These are phyloP conservation scores for Halisarca cf. caerulea DNA, from an alignment of 37 sponge, comb jelly and placozoan genomes.

Conservation along the genomic window DNA sequence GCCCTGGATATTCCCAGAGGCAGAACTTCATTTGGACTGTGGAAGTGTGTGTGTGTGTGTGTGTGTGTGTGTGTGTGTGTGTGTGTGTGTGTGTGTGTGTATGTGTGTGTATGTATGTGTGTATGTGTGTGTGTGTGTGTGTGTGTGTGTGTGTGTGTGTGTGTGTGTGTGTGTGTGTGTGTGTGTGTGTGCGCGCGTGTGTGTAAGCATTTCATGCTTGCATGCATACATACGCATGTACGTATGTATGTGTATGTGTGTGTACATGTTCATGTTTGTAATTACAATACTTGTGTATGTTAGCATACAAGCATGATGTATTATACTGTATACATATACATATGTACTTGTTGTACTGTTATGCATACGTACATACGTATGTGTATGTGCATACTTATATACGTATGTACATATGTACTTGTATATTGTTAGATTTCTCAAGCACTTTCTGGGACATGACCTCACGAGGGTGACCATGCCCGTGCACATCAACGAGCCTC, in stretches of 20 bases:
- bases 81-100: no score
- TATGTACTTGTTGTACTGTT: background rate
- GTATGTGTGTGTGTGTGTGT: no score
- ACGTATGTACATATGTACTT: background rate
- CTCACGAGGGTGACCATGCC: slow-evolving; percentile 90
- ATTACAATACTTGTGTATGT: no score
- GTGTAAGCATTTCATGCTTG: no score
- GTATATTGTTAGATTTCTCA: slow-evolving; percentile 56
- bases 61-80: slow-evolving; percentile 24
- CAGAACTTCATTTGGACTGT: slow-evolving; percentile 44
- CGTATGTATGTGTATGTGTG: no score
- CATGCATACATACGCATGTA: no score
- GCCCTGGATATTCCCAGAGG: slow-evolving; percentile 40
- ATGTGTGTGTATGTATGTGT: no score
- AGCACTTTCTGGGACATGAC: slow-evolving; percentile 87
- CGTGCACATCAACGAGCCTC: slow-evolving; percentile 93
- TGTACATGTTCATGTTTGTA: no score
- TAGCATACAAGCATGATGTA: slow-evolving; percentile 35
- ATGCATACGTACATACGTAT: background rate
- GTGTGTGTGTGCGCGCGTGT: no score
- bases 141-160: no score
- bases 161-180: no score
- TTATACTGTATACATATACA: slow-evolving; percentile 18
- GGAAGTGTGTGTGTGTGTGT: slow-evolving; percentile 56
- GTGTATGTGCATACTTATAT: slow-evolving; percentile 9